phyloP scores from a whole-genome alignment of 2,113 vertebrate genomes.

The Tiliqua scincoides region DNA sequence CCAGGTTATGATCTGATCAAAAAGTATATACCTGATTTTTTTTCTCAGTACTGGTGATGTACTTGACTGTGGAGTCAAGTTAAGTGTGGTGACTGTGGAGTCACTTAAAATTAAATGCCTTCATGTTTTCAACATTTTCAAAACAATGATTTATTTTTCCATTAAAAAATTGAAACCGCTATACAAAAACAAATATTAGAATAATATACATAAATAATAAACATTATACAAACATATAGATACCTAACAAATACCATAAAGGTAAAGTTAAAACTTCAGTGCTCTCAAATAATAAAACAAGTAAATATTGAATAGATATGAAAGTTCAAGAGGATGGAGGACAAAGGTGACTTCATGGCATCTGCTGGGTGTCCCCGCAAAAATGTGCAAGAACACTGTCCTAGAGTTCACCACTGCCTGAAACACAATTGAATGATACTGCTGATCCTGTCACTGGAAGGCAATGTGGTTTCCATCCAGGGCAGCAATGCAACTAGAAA shows the following conservation, averaged over 20 bases:
- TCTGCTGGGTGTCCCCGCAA: too few species aligned
- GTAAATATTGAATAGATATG: constrained; percentile 29
- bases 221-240: too few species aligned
- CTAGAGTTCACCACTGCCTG: too few species aligned
- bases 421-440: too few species aligned
- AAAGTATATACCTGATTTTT: constrained; percentile 55
- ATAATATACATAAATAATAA: too few species aligned
- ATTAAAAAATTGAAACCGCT: constrained; percentile 21
- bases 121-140: constrained; percentile 57
- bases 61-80: constrained; percentile 54
- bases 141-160: constrained; percentile 45
- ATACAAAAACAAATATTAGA: constrained; percentile 14
- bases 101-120: constrained; percentile 23
- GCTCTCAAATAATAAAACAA: not conserved
- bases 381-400: too few species aligned
- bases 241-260: not conserved
- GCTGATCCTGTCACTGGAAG: too few species aligned
- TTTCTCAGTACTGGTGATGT: constrained; percentile 69
- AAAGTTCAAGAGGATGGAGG: too few species aligned
- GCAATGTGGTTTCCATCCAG: too few species aligned
- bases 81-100: too few species aligned
- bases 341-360: too few species aligned
- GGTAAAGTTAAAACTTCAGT: not conserved
- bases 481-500: too few species aligned
- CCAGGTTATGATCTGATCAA: constrained; percentile 43